Evolutionary conservation across 2,113 vertebrate species (phyloP).

Genomic region (Grantiella picta): DNA sequence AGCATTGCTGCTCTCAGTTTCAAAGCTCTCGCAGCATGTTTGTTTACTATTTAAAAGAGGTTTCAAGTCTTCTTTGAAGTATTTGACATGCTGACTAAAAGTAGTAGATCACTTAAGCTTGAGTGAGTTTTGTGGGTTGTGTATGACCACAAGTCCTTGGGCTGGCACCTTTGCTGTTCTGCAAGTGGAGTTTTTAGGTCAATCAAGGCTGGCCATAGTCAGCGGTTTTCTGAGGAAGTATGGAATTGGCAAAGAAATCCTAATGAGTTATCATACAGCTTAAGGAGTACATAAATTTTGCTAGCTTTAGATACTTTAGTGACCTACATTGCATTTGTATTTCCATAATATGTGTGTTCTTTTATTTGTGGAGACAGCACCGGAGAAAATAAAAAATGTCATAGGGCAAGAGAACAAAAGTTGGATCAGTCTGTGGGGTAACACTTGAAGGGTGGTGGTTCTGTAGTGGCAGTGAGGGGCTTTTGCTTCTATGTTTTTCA

Average conservation of each 20-base stretch:
- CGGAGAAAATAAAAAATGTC: not conserved
- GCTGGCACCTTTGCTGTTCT: not conserved
- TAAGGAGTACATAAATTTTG: not conserved
- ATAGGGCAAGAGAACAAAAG: not conserved
- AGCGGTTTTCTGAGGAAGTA: not conserved
- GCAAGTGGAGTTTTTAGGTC: not conserved
- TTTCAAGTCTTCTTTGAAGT: not conserved
- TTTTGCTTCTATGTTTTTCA: not conserved
- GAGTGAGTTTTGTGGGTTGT: not conserved
- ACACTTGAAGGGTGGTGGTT: not conserved
- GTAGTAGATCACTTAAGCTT: not conserved
- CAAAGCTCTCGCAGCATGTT: not conserved
- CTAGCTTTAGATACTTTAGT: not conserved
- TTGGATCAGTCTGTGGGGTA: not conserved
- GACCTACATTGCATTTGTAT: not conserved
- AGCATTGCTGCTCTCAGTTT: not conserved
- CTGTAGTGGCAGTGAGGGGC: not conserved
- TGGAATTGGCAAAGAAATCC: not conserved
- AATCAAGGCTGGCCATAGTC: not conserved
- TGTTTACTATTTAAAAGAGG: not conserved
- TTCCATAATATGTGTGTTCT: not conserved
- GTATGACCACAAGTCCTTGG: not conserved
- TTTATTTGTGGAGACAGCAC: not conserved
- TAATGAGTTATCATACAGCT: not conserved
- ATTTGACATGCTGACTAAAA: not conserved